A percentile compares a stretch with the other conserved stretches of the same genome.
These are phyloP conservation scores for Staurois parvus DNA, from an alignment of 2,797 vertebrate genomes.

Conservation along the genomic window DNA sequence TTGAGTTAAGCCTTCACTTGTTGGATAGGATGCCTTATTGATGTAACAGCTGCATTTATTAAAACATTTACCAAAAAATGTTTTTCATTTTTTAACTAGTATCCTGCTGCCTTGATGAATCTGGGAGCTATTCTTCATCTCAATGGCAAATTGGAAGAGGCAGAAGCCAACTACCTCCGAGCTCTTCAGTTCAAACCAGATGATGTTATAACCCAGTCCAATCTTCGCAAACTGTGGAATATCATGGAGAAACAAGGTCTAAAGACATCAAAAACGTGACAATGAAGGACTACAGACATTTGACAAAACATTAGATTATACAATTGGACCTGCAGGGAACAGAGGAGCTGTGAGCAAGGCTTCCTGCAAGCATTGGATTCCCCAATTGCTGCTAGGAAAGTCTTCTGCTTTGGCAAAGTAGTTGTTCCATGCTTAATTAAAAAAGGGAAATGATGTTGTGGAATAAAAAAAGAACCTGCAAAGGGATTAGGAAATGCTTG, in stretches of 20 bases:
- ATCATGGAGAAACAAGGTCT: slow-evolving; percentile 99
- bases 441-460: slow-evolving; percentile 63
- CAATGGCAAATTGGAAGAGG: slow-evolving; percentile 92
- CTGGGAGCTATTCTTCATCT: slow-evolving; percentile 97
- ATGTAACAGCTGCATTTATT: no score
- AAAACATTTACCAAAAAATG: not conserved
- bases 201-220: slow-evolving; percentile 96
- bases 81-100: slow-evolving; percentile 75
- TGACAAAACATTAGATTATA: slow-evolving; percentile 57
- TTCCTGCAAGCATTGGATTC: slow-evolving; percentile 62
- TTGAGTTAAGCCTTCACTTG: not conserved
- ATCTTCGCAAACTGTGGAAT: slow-evolving; percentile 98
- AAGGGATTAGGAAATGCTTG: slow-evolving; percentile 66
- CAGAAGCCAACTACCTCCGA: slow-evolving; percentile 95
- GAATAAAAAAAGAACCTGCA: slow-evolving; percentile 61
- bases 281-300: slow-evolving; percentile 32
- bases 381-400: slow-evolving; percentile 68
- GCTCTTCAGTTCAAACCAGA: slow-evolving; percentile 96
- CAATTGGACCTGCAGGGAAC: slow-evolving; percentile 64
- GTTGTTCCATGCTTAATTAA: slow-evolving; percentile 60
- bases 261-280: slow-evolving; percentile 83
- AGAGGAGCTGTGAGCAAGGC: slow-evolving; percentile 61
- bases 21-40: not conserved
- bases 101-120: slow-evolving; percentile 98
- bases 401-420: slow-evolving; percentile 65